Evolutionary conservation across 2,888 invertebrate species (phyloP), one percentile per base, ranked within the genome.

Genomic region (Yponomeuta sedellus): DNA sequence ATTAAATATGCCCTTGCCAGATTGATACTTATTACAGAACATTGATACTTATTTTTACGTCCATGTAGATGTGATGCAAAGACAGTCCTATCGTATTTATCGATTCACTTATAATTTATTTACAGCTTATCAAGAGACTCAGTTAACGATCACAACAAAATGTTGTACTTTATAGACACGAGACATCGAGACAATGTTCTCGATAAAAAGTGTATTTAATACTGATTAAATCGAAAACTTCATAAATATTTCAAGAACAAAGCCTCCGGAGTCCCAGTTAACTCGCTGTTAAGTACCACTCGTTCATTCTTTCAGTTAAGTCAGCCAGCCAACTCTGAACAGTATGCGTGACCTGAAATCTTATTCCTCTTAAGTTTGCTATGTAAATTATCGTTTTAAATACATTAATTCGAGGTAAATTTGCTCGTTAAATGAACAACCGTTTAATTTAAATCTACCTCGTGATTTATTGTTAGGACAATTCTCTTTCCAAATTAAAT

Each of bases 151-250:
- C 44, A 64, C 64, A 64, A 64, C 64, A 20, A 64, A 64, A 44
- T 64, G 64, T 64, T 64, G 44, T 64, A 64, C 64, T 64, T 44
- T 61, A 28, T 61, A 28, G 28, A 61, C 16, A 11, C n/a, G 28
- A 28, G 22, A 25, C 61, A 28, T n/a, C 28, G 25, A 61, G 28
- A 34, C 61, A 61, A 12, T n/a, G 61, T 61, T 61, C 3, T 28
- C 22, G 2, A 20, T 20, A 61, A 61, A 61, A 61, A 25, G 16
- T 28, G 20, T 28, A 61, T 61, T 61, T 82, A 82, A 82, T 82
- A 82, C 82, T 82, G 82, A 80, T 78, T 72, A 72, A 73, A 68
- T 67, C 44, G 16, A 69, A 68, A 68, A 67, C 66, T 66, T 67
- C 44, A 52, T 16, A 52, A 52, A 16, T 16, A 52, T 52, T 52